Percentiles rank a stretch among this genome's conserved stretches.
Conservation (phyloP, 2,888 invertebrate genomes). For the Electrophaes corylata region DNA sequence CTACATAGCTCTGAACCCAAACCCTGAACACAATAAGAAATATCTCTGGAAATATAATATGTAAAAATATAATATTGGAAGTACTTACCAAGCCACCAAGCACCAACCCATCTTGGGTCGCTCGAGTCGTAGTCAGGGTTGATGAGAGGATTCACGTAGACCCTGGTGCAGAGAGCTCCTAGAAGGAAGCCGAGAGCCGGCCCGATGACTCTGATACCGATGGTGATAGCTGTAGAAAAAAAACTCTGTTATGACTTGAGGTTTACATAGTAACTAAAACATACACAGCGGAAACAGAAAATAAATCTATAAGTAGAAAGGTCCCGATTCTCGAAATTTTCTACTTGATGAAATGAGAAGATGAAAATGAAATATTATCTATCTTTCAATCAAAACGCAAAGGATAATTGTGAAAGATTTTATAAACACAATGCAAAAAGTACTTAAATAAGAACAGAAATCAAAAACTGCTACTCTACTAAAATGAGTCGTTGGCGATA, state of each 20-base stretch:
- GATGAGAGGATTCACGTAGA: constrained; percentile 91
- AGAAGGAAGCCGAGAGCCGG: constrained; percentile 95
- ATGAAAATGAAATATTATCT: too few relatives aligned
- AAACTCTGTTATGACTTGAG: not conserved
- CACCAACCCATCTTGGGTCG: constrained; percentile 97
- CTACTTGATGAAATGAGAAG: too few relatives aligned
- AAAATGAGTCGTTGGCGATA: constrained; percentile 1
- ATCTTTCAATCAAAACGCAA: not conserved
- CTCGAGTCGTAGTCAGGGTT: constrained; percentile 90
- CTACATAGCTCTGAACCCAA: not conserved
- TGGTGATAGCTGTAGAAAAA: constrained; percentile 90
- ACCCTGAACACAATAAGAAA: too few relatives aligned
- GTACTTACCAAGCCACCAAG: constrained; percentile 96
- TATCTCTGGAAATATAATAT: not conserved
- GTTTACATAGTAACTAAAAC: not conserved
- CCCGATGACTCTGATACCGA: constrained; percentile 95
- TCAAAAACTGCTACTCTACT: not conserved
- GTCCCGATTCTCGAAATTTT: too few relatives aligned
- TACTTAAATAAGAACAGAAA: constrained; percentile 36
- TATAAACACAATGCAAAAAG: not conserved
- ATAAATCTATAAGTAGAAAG: too few relatives aligned
- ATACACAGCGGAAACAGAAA: not conserved
- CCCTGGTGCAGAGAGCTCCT: constrained; percentile 93
- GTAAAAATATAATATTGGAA: not conserved
- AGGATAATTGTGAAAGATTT: not conserved